A percentile compares a stretch with the other conserved stretches of the same genome.
Conservation (phyloP, 2,113 vertebrate species). For the Phaetusa simplex region DNA sequence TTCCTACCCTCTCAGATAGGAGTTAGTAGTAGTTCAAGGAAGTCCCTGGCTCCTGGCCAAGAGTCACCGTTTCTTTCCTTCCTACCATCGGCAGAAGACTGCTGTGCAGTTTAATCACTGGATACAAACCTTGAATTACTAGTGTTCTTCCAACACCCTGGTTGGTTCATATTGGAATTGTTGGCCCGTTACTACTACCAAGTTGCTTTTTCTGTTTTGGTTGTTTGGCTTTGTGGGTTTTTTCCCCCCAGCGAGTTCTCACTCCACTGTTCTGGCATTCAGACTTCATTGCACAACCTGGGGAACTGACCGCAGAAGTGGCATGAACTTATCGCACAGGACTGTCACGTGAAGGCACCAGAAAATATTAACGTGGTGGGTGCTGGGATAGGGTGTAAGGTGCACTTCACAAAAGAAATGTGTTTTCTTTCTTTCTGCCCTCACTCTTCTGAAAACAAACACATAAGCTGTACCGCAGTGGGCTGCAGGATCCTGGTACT, state of each 20-base stretch:
- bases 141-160: not conserved
- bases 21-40: not conserved
- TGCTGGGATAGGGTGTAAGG: rapidly evolving
- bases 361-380: not conserved
- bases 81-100: not conserved
- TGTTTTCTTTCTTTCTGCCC: not conserved
- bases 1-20: not conserved
- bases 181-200: not conserved
- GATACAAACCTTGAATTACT: not conserved
- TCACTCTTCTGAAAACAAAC: not conserved
- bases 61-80: not conserved
- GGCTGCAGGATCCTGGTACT: not conserved
- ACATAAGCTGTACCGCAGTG: not conserved
- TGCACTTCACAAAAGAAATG: not conserved
- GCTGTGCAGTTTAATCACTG: not conserved
- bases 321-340: not conserved
- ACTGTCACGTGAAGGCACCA: not conserved
- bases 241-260: too few relatives aligned
- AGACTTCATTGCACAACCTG: not conserved
- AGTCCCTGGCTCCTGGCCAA: not conserved
- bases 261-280: not conserved
- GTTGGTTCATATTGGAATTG: not conserved
- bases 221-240: not conserved
- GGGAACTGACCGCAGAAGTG: not conserved
- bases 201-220: rapidly evolving